Conservation (phyloP, 2,113 vertebrate genomes). For the Pseudolaguvia tuberculata region DNA sequence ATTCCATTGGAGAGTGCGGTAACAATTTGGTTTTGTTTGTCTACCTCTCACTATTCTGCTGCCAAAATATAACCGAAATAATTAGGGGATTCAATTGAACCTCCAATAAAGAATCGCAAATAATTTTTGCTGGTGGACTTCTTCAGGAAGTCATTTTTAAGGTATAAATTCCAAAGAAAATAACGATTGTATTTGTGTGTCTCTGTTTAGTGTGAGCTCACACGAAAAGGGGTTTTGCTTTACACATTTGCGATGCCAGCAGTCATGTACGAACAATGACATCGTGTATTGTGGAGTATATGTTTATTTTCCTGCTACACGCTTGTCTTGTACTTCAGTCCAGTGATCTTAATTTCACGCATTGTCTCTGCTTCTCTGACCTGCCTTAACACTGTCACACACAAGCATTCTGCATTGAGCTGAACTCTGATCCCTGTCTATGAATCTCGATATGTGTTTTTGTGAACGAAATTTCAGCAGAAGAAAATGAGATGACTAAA, state of each 20-base stretch:
- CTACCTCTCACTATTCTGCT: slow-evolving; percentile 33
- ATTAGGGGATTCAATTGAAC: slow-evolving; percentile 19
- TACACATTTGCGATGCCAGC: slow-evolving; percentile 24
- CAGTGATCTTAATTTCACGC: slow-evolving; percentile 43
- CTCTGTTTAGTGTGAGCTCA: background rate
- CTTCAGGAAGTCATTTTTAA: background rate
- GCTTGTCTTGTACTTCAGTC: slow-evolving; percentile 31
- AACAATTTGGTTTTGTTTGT: slow-evolving; percentile 45
- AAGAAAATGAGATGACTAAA: slow-evolving; percentile 49
- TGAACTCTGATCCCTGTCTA: slow-evolving; percentile 30
- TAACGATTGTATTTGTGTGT: background rate
- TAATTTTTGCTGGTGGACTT: slow-evolving; percentile 31
- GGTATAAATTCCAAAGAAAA: background rate
- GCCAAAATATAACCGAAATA: slow-evolving; percentile 48
- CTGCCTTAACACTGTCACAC: slow-evolving; percentile 28
- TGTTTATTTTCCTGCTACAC: slow-evolving; percentile 36
- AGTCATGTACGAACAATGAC: slow-evolving; percentile 30
- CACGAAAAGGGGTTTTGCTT: slow-evolving; percentile 14
- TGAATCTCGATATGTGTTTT: slow-evolving; percentile 25
- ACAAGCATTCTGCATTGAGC: slow-evolving; percentile 23
- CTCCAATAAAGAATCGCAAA: slow-evolving; percentile 21
- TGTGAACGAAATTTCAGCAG: slow-evolving; percentile 42
- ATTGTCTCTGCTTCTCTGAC: slow-evolving; percentile 30
- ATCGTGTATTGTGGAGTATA: slow-evolving; percentile 16
- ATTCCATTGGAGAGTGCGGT: slow-evolving; percentile 45